Evolutionary conservation across 23 tunicate species (phyloP).

Genomic region (Oikopleura dioica): DNA sequence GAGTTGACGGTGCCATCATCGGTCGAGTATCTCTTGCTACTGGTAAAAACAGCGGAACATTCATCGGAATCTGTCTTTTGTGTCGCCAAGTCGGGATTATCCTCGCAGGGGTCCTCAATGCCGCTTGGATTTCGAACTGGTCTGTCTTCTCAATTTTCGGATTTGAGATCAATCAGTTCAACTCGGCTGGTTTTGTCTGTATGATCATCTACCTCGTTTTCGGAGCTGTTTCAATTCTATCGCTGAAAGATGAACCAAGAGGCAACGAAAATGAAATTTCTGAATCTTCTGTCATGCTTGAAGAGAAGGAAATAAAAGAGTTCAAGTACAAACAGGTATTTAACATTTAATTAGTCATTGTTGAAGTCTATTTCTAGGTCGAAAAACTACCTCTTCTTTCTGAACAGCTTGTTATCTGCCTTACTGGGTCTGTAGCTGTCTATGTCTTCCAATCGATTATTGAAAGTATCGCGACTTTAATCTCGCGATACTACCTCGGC

Average conservation of each 20-base stretch:
- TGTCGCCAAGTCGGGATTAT: conserved; percentile 5
- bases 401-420: background rate
- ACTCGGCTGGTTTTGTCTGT: background rate
- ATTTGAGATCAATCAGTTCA: too few species aligned
- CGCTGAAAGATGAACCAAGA: too few species aligned
- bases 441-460: background rate
- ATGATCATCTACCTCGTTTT: too few species aligned
- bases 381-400: background rate
- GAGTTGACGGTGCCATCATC: background rate
- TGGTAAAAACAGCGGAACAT: too few species aligned
- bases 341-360: too few species aligned
- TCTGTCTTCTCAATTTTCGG: background rate
- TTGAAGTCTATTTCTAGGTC: too few species aligned
- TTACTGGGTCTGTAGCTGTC: background rate
- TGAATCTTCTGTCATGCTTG: too few species aligned
- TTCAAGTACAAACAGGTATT: too few species aligned
- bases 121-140: background rate
- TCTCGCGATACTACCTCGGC: background rate
- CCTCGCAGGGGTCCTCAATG: background rate
- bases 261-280: too few species aligned
- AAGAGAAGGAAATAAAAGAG: too few species aligned
- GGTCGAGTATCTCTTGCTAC: too few species aligned
- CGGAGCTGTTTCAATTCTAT: too few species aligned
- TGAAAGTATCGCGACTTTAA: background rate
- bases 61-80: background rate